These are phyloP conservation scores for Drosophila fulvimacula DNA, from an alignment of 2,888 invertebrate genomes.

Conservation along the genomic window DNA sequence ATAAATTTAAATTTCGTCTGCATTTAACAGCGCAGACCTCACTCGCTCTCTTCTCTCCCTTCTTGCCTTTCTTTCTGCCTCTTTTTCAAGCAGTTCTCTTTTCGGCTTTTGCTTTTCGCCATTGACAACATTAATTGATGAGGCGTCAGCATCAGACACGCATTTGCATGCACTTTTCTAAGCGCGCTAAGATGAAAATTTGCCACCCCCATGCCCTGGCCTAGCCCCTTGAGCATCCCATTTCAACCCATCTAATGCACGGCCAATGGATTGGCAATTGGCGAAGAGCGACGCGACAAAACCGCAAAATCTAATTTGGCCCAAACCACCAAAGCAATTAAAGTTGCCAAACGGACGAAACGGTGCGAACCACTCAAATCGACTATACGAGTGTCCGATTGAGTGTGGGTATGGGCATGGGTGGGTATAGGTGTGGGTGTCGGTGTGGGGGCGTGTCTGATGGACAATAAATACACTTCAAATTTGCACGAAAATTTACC, in stretches of 20 bases:
- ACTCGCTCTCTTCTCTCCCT: background rate
- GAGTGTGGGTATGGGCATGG: conserved; percentile 2
- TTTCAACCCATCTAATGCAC: background rate
- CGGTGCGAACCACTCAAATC: conserved; percentile 46
- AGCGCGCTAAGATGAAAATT: conserved; percentile 14
- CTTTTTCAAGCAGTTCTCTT: conserved; percentile 10
- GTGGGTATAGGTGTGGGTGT: conserved; percentile 6
- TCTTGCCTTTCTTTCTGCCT: too few species aligned
- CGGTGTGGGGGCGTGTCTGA: conserved; percentile 7
- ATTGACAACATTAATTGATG: conserved; percentile 68
- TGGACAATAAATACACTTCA: conserved; percentile 31
- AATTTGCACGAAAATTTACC: conserved; percentile 29
- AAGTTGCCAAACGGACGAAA: conserved; percentile 67
- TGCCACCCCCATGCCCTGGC: rapidly evolving
- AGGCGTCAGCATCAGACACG: conserved; percentile 51
- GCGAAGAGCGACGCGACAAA: conserved; percentile 68
- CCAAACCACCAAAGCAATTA: conserved; percentile 81
- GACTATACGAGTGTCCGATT: conserved; percentile 3
- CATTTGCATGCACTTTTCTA: conserved; percentile 40
- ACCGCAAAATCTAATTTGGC: conserved; percentile 77
- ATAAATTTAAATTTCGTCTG: background rate
- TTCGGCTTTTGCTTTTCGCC: conserved; percentile 2
- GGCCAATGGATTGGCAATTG: conserved; percentile 24
- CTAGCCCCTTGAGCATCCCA: background rate
- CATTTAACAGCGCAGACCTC: background rate